phyloP scores from a whole-genome alignment of 2,797 vertebrate species.

The Limosa lapponica region DNA sequence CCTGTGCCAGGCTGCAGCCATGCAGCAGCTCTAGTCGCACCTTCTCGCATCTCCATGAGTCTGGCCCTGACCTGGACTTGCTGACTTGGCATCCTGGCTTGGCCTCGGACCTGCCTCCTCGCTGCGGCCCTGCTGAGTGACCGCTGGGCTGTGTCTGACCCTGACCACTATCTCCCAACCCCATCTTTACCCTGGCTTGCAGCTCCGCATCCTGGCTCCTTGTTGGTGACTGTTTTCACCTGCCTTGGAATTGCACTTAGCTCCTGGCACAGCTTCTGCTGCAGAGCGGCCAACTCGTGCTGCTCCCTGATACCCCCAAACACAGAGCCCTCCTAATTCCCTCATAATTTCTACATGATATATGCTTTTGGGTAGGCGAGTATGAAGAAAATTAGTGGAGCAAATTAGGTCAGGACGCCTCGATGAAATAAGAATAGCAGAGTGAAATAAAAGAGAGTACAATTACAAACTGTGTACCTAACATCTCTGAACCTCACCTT shows the following conservation, averaged over 20 bases:
- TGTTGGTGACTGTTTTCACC: background rate
- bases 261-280: background rate
- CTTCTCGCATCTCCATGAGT: accelerated
- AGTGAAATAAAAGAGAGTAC: background rate
- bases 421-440: accelerated
- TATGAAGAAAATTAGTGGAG: background rate
- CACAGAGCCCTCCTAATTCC: background rate
- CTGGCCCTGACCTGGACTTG: background rate
- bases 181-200: background rate
- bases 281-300: background rate
- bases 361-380: background rate
- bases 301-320: background rate
- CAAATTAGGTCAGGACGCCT: background rate
- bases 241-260: background rate
- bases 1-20: background rate
- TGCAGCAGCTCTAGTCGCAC: background rate
- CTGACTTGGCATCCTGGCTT: background rate
- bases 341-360: background rate
- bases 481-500: background rate
- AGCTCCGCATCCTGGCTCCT: background rate
- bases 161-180: background rate
- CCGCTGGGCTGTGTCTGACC: background rate
- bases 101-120: accelerated
- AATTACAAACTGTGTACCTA: background rate
- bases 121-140: background rate